Conservation (phyloP, 1,140 invertebrate species). For the Protaetia brevitarsis region DNA sequence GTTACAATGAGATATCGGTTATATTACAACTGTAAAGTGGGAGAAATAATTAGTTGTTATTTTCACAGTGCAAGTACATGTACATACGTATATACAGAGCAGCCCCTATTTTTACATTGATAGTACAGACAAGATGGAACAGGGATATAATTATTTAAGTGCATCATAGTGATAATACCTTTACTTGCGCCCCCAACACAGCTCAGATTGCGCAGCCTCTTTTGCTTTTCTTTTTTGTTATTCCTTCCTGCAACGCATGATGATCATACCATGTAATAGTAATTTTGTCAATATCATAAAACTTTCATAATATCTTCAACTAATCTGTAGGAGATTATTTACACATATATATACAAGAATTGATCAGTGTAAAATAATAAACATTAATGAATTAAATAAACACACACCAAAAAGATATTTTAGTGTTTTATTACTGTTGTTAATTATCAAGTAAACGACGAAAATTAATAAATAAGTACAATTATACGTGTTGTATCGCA, state of each 20-base stretch:
- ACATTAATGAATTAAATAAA: no score
- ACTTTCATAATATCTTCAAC: no score
- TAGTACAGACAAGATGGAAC: slow-evolving; percentile 27
- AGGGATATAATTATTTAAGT: slow-evolving; percentile 17
- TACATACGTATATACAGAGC: neutral
- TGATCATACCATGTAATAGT: slow-evolving; percentile 23
- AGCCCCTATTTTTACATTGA: neutral
- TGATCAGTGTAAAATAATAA: no score
- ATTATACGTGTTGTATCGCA: no score
- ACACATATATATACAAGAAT: no score
- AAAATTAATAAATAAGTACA: no score
- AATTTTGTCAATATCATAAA: neutral
- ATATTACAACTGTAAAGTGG: neutral
- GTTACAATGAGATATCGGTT: slow-evolving; percentile 2
- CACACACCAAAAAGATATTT: no score
- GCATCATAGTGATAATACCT: slow-evolving; percentile 53
- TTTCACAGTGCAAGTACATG: neutral
- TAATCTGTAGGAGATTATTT: no score
- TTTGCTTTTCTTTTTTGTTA: slow-evolving; percentile 60
- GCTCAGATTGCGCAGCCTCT: slow-evolving; percentile 62
- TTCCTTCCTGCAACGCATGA: slow-evolving; percentile 59
- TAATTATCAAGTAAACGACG: no score
- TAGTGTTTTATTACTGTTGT: no score
- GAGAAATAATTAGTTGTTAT: neutral
- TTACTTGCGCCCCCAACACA: slow-evolving; percentile 66